Base-by-base conservation (phyloP, 1,140 invertebrate genomes). In the Hesperophylax magnus region DNA sequence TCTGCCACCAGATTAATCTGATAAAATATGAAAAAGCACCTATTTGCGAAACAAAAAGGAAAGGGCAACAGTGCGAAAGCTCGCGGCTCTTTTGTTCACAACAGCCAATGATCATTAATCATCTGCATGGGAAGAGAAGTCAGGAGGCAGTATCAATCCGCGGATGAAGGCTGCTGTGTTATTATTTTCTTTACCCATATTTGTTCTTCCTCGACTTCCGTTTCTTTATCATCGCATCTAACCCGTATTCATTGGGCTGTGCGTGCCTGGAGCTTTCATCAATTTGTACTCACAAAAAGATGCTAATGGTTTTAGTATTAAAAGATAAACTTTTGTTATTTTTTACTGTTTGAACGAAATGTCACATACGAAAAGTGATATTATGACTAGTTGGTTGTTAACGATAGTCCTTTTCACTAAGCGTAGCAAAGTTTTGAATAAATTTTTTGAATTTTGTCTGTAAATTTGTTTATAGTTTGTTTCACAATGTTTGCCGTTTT, bases 11-110 rank as follows among this genome's bases (percentile, higher is more conserved):
- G 65, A 52, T 47, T 72, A 76, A 82, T 82, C 81, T 79, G 81
- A 82, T 82, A 82, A 79, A 78, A 79, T 82, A 74, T 78, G 76
- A 82, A 82, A 82, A 74, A 78, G 78, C 78, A 69, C 81, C 81
- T 79, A 82, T 82, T 82, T 80, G 74, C 78, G 81, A 82, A 82
- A 80, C 78, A 79, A 77, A 79, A 80, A 58, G 17, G 27, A 80
- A 82, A 82, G 81, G 81, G 81, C 81, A 82, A 53, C 61, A 71
- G 52, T 72, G 58, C 53, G 78, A 77, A 79, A 77, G 81, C 81
- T 80, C 72, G 78, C 81, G 81, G 81, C 78, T 54, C 61, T 82
- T 72, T 79, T 71, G 63, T 63, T 58, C 74, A 31, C 56, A 31
- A 52, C 81, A 78, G 61, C 52, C 76, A 80, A 77, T 80, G 78